phyloP scores from a whole-genome alignment of 2,888 invertebrate species.

The Sphaerophoria taeniata region DNA sequence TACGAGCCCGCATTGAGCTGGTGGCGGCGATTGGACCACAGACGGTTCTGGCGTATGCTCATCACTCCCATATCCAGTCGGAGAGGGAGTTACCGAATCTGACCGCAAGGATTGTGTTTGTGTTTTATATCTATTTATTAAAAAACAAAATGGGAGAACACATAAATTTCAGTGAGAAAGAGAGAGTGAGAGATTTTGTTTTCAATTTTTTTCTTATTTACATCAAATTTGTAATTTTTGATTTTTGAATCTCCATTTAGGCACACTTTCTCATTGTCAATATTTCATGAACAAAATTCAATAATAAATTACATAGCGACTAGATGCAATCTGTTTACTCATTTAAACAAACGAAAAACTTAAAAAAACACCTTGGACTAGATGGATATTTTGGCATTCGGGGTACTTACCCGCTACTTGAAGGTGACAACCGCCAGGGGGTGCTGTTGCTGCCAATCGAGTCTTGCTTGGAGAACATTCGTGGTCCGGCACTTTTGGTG shows the following conservation, averaged over 20 bases:
- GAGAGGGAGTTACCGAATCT: conserved; percentile 91
- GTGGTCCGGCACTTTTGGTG: conserved; percentile 85
- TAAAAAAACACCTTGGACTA: neutral
- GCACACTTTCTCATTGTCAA: conserved; percentile 61
- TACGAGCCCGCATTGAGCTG: conserved; percentile 84
- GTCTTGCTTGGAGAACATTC: conserved; percentile 90
- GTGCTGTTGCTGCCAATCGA: conserved; percentile 81
- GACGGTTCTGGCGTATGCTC: conserved; percentile 82
- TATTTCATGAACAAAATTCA: conserved; percentile 65
- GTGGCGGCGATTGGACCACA: conserved; percentile 78
- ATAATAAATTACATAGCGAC: conserved; percentile 64
- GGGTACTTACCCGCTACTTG: conserved; percentile 82
- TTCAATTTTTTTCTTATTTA: conserved; percentile 59
- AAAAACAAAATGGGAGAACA: conserved; percentile 72
- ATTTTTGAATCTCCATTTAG: conserved; percentile 30
- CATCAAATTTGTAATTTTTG: conserved; percentile 47
- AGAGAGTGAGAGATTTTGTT: conserved; percentile 18
- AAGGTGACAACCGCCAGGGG: conserved; percentile 82
- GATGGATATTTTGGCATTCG: neutral
- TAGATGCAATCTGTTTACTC: conserved; percentile 63
- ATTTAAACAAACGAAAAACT: conserved; percentile 27
- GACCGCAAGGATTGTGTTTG: conserved; percentile 84
- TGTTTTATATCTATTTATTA: conserved; percentile 82
- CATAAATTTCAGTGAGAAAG: conserved; percentile 70
- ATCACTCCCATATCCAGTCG: conserved; percentile 85